These are phyloP conservation scores for Pomacea canaliculata DNA, from an alignment of 2,888 invertebrate genomes.

Conservation along the genomic window DNA sequence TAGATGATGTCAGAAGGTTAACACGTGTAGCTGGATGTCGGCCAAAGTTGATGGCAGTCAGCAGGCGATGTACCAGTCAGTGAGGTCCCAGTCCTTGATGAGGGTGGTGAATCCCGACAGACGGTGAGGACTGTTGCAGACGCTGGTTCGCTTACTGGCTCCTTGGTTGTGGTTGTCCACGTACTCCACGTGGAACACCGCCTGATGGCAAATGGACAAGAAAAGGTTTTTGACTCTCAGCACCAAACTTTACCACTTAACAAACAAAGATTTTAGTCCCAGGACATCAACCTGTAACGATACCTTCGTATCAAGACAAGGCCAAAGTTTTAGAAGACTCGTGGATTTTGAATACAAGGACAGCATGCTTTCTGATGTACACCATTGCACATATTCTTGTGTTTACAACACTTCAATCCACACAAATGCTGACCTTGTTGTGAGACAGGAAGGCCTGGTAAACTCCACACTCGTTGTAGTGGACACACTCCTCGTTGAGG, in stretches of 20 bases:
- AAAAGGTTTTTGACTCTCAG: background rate
- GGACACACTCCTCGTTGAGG: constrained; percentile 46
- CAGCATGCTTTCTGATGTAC: no score
- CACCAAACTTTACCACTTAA: background rate
- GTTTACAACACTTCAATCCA: no score
- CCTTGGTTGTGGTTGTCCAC: constrained; percentile 38
- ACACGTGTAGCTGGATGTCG: no score
- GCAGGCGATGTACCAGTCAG: constrained; percentile 36
- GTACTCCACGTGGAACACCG: constrained; percentile 50
- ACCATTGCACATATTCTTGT: no score
- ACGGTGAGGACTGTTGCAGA: constrained; percentile 31
- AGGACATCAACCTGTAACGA: no score
- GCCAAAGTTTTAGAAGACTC: no score
- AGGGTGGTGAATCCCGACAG: constrained; percentile 37
- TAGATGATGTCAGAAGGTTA: no score
- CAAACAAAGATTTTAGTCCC: no score
- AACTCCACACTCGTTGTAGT: constrained; percentile 40
- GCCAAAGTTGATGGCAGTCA: background rate
- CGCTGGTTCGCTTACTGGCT: constrained; percentile 14
- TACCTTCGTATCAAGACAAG: no score
- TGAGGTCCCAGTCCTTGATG: constrained; percentile 39
- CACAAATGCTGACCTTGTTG: constrained; percentile 35
- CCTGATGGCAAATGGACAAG: constrained; percentile 22
- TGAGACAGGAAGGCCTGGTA: constrained; percentile 42
- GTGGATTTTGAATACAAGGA: no score